Evolutionary conservation across 2,797 vertebrate species (phyloP), one percentile per base, ranked within the genome.

Genomic region (Sebastes kiyomatsui): DNA sequence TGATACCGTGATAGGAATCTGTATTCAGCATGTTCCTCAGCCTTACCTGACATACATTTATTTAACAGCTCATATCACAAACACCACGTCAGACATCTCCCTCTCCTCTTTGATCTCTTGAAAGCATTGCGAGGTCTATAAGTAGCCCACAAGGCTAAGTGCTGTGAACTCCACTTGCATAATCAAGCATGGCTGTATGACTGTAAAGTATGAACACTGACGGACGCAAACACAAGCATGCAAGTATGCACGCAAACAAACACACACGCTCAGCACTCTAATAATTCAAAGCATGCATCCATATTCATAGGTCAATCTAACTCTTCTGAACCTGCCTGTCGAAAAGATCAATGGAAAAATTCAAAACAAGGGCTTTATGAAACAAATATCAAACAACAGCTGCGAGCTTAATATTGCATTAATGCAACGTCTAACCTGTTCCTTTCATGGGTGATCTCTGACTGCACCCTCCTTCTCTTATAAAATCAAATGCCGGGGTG

Each of bases 221-320:
- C 84, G 52, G 67, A 89, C 75, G 67, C 80, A 81, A 82, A 91
- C 79, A 75, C 33, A 74, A 73, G 64, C 72, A 67, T 46, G 46
- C 68, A 38, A 61, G 73, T 27, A 55, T 42, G 69, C 68, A 35
- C 7, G n/a, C 75, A 75, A 14, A 80, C 25, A 79, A 49, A 30
- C 22, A 55, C 20, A 55, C 25, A 46, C 33, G 23, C 25, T 75
- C 42, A 46, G 72, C 67, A 58, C 67, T 84, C 75, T 79, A 79
- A 88, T 88, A 81, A 90, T 90, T 93, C 90, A 92, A 90, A 93
- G 88, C 90, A 59, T 65, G 72, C 83, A 92, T 93, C 73, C 86
- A 93, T 93, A 93, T 93, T 94, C 89, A 94, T 91, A 64, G 86
- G 79, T 80, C 75, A 81, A 65, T 55, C 46, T 58, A 80, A 80